Evolutionary conservation across 1,140 invertebrate species (phyloP).

Genomic region (Drosophila insularis): DNA sequence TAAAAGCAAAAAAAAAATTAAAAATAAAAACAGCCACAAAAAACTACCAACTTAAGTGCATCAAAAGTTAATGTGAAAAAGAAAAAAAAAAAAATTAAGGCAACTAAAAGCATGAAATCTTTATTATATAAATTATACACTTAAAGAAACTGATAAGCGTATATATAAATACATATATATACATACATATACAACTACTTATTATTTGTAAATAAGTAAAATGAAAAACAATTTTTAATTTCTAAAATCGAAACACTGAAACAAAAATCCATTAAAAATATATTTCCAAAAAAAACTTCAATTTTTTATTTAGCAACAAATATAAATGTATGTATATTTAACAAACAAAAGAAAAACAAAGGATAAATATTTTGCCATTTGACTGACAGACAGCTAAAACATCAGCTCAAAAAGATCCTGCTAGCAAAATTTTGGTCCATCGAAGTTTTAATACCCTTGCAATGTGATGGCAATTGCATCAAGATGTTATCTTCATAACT

Average conservation of each 20-base stretch:
- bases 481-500: too few species aligned
- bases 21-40: conserved; percentile 61
- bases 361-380: conserved; percentile 47
- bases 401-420: neutral
- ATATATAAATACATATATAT: conserved; percentile 50
- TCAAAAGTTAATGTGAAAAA: conserved; percentile 22
- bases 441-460: neutral
- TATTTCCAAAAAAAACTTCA: conserved; percentile 56
- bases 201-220: conserved; percentile 79
- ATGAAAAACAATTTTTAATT: conserved; percentile 60
- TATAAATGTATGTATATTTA: conserved; percentile 23
- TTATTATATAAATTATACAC: conserved; percentile 73
- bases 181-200: conserved; percentile 67
- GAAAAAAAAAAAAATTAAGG: conserved; percentile 41
- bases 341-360: neutral
- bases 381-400: conserved; percentile 35
- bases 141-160: conserved; percentile 49
- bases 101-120: conserved; percentile 49
- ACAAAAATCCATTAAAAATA: conserved; percentile 68
- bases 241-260: conserved; percentile 39
- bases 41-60: conserved; percentile 15
- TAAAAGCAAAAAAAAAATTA: conserved; percentile 47
- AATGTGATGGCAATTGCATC: neutral
- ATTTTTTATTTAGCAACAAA: conserved; percentile 30
- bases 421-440: neutral